Conservation (phyloP, 2,797 vertebrate species). For the Lates japonicus region DNA sequence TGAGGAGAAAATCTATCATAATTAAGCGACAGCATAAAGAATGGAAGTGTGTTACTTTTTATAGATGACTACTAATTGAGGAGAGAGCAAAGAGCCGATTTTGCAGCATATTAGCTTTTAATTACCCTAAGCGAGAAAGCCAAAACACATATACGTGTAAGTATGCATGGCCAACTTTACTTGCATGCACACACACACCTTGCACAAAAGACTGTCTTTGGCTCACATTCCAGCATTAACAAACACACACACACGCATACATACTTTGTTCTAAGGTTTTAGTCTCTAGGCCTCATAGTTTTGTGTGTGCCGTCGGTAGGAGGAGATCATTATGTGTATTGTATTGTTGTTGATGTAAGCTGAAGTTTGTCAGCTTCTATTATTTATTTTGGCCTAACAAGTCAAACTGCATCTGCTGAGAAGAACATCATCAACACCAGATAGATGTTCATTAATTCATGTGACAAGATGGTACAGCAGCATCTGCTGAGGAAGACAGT, state of each 20-base stretch:
- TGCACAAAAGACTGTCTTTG: constrained; percentile 6
- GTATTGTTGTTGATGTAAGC: constrained; percentile 73
- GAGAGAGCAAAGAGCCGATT: constrained; percentile 71
- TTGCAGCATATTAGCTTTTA: constrained; percentile 80
- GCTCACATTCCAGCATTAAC: constrained; percentile 13
- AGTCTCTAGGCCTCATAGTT: constrained; percentile 37
- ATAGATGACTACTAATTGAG: constrained; percentile 80
- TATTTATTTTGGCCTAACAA: constrained; percentile 79
- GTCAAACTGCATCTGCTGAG: constrained; percentile 76
- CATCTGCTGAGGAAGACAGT: constrained; percentile 74
- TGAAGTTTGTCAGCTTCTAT: constrained; percentile 77
- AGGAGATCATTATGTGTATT: too few species aligned
- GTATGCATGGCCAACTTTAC: neutral
- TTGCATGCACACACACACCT: constrained; percentile 8
- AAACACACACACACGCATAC: constrained; percentile 26
- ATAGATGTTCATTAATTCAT: constrained; percentile 78
- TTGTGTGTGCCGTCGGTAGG: constrained; percentile 61
- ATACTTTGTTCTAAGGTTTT: constrained; percentile 65
- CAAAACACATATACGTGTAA: constrained; percentile 60
- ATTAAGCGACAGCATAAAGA: constrained; percentile 73
- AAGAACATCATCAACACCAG: constrained; percentile 67
- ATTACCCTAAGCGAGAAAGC: constrained; percentile 77
- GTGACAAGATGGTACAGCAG: constrained; percentile 71
- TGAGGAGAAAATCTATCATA: constrained; percentile 78
- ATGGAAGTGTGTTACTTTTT: constrained; percentile 70